phyloP scores from a whole-genome alignment of 2,797 vertebrate species.

The Rhabdophis nuchalis region DNA sequence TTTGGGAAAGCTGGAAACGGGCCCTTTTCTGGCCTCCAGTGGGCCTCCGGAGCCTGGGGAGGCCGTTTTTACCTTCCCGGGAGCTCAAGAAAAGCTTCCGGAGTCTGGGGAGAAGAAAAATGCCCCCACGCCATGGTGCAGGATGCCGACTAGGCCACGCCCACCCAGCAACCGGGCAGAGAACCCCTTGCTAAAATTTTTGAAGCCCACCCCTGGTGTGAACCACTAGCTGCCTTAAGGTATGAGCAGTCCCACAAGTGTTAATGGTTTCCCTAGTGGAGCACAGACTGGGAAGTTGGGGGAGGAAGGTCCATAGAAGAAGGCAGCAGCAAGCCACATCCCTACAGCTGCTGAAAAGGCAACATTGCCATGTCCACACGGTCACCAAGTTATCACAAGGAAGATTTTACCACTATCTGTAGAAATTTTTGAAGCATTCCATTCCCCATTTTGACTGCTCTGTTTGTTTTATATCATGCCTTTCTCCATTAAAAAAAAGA shows the following conservation, averaged over 20 bases:
- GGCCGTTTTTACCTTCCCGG: no score
- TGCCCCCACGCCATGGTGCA: no score
- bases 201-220: no score
- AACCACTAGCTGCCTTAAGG: not conserved
- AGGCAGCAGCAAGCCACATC: not conserved
- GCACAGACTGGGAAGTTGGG: not conserved
- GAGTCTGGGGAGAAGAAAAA: no score
- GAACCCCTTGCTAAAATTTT: no score
- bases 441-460: not conserved
- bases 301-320: not conserved
- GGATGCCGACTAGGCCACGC: no score
- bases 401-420: not conserved
- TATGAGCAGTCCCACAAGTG: not conserved
- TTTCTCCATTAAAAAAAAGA: not conserved
- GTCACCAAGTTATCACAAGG: not conserved
- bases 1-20: no score
- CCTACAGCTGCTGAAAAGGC: not conserved
- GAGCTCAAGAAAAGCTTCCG: no score
- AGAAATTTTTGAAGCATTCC: not conserved
- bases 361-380: not conserved
- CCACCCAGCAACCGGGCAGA: no score
- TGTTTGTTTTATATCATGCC: not conserved
- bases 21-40: no score
- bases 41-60: no score
- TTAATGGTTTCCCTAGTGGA: constrained; percentile 5